Evolutionary conservation across 2,888 invertebrate species (phyloP).

Genomic region (Penaeus monodon): DNA sequence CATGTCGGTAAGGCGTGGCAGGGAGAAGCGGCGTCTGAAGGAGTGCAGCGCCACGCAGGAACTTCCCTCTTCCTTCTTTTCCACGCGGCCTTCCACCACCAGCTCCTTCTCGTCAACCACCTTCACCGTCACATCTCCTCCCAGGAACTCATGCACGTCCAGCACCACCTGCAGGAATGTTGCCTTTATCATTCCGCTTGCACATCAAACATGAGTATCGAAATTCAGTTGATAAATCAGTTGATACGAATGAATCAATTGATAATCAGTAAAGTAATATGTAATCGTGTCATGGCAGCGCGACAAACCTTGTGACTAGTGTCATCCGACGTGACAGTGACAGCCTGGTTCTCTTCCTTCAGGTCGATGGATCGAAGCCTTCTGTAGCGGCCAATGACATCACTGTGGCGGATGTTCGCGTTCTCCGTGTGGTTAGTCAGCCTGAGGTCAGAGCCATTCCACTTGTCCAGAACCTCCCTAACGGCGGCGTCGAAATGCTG

Average conservation of each 20-base stretch:
- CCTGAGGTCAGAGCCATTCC: neutral
- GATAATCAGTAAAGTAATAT: no score
- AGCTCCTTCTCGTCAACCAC: constrained; percentile 26
- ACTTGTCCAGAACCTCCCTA: neutral
- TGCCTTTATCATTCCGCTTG: constrained; percentile 25
- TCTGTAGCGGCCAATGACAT: neutral
- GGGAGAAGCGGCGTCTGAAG: no score
- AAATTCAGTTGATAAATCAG: constrained; percentile 28
- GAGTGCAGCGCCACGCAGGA: no score
- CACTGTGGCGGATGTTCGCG: neutral
- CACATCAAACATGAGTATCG: constrained; percentile 21
- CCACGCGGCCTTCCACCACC: no score
- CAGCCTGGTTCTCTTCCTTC: constrained; percentile 19
- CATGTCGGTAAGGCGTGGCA: no score
- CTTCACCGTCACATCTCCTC: constrained; percentile 14
- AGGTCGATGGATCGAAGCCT: constrained; percentile 5
- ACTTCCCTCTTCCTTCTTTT: neutral
- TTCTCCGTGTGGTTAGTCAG: neutral
- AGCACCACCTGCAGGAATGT: no score
- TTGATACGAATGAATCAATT: neutral
- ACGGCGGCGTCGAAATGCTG: neutral
- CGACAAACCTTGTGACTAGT: constrained; percentile 6
- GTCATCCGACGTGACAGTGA: constrained; percentile 11
- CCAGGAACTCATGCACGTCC: no score
- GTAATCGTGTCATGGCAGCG: no score